Evolutionary conservation across 2,888 invertebrate genomes (phyloP), one percentile per base, ranked within the genome.

Genomic region (Melolontha melolontha): DNA sequence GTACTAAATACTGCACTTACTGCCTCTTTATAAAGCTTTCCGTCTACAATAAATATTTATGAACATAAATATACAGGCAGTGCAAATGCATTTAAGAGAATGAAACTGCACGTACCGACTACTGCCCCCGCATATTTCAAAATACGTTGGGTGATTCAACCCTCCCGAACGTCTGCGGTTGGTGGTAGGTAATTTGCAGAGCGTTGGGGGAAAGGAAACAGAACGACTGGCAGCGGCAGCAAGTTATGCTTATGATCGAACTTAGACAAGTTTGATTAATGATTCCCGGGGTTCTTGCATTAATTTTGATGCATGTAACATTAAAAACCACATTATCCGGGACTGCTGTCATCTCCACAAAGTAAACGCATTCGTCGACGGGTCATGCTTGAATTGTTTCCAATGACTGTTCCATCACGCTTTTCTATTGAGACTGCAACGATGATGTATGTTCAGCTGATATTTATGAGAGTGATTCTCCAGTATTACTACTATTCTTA

Each of bases 241-340:
- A 67, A 70, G 66, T 65, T 67, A 69, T 69, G 70, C 62, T 70
- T 67, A 67, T 69, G 73, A 73, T 73, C 70, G 70, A 70, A 71
- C 70, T 71, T 67, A 67, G 72, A 73, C 72, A 72, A 70, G 70
- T 72, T 72, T 73, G 73, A 73, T 73, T 73, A 75, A 72, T 73
- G 71, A 74, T 70, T 50, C 55, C 69, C 63, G 71, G 73, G 70
- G 72, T 69, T 73, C 72, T 74, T 72, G 74, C 75, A 78, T 77
- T 77, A 78, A 76, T 77, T 75, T 76, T 69, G 75, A 73, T 76
- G 76, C 76, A 76, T 77, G 77, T 77, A 76, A 76, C 76, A 76
- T 76, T 76, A 75, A 76, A 75, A 73, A 76, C 74, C 73, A 74
- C 80, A 79, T 78, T 78, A 77, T 74, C 74, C 74, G 73, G 74